Evolutionary conservation across 64 coral and sea anemone species (phyloP).

Genomic region (Hydrozoanthus tunicans): DNA sequence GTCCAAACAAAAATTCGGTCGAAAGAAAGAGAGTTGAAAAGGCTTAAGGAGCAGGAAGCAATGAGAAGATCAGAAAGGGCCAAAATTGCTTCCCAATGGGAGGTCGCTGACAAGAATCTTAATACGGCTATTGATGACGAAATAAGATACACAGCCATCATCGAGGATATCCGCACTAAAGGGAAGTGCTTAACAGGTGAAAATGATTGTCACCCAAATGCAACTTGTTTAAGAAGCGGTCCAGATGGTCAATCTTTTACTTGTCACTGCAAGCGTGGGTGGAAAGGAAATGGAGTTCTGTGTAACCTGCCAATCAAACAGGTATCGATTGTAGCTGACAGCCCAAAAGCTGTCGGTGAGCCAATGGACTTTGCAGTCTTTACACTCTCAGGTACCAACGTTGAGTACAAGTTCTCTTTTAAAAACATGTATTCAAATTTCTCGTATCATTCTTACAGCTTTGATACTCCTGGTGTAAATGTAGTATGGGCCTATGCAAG

Average conservation of each 20-base stretch:
- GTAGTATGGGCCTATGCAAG: conserved; percentile 33
- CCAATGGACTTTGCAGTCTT: conserved; percentile 46
- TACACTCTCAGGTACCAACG: conserved; percentile 62
- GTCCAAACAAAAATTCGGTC: conserved; percentile 33
- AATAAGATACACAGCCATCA: conserved; percentile 3
- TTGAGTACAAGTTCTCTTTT: conserved; percentile 67
- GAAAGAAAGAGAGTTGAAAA: conserved; percentile 52
- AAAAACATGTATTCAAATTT: conserved; percentile 42
- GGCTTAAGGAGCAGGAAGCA: conserved; percentile 27
- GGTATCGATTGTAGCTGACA: conserved; percentile 65
- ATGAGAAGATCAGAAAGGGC: conserved; percentile 32
- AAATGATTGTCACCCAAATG: conserved; percentile 71
- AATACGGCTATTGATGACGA: conserved; percentile 36
- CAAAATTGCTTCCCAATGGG: background rate
- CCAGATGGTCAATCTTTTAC: conserved; percentile 59
- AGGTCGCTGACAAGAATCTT: conserved; percentile 4
- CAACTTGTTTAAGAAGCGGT: conserved; percentile 60
- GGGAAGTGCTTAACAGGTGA: conserved; percentile 68
- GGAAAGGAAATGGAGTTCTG: conserved; percentile 50
- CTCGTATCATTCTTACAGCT: conserved; percentile 16
- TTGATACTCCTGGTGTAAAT: conserved; percentile 51
- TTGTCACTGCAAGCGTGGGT: conserved; percentile 67
- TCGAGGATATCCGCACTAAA: conserved; percentile 46
- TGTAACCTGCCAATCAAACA: conserved; percentile 65
- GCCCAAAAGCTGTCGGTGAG: conserved; percentile 56